phyloP scores from a whole-genome alignment of 2,113 vertebrate genomes.

The Pseudopodoces humilis region DNA sequence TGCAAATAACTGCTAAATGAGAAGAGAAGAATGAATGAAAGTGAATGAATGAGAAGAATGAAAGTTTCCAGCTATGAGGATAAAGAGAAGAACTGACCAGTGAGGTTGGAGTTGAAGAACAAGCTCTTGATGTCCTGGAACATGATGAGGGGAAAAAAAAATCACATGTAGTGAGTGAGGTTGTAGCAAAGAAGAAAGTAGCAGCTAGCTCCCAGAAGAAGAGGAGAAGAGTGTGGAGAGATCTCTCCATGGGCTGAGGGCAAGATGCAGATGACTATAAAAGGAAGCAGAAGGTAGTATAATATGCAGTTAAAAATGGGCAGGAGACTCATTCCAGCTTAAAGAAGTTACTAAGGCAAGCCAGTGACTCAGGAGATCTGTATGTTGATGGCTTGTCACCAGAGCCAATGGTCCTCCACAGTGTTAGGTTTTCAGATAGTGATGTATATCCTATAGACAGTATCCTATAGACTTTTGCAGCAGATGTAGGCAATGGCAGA shows the following conservation, averaged over 20 bases:
- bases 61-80: slow-evolving; percentile 54
- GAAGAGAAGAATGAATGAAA: slow-evolving; percentile 66
- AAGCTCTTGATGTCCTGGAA: slow-evolving; percentile 28
- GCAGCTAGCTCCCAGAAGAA: slow-evolving; percentile 15
- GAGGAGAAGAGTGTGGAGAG: slow-evolving; percentile 15
- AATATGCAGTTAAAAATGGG: not conserved
- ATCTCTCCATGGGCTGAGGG: not conserved
- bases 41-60: slow-evolving; percentile 68
- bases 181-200: slow-evolving; percentile 21
- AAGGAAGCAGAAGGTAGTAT: not conserved
- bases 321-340: not conserved
- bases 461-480: not conserved
- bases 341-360: not conserved
- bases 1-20: slow-evolving; percentile 56
- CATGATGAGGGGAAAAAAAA: not conserved
- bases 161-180: not conserved
- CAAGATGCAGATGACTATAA: not conserved
- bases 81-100: slow-evolving; percentile 62
- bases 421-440: not conserved
- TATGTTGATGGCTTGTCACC: not conserved
- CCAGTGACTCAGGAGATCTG: not conserved
- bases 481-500: not conserved
- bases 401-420: not conserved
- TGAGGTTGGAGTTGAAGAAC: slow-evolving; percentile 58
- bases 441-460: not conserved